Base-by-base conservation (phyloP, 1,140 invertebrate species). In the Camponotus floridanus region DNA sequence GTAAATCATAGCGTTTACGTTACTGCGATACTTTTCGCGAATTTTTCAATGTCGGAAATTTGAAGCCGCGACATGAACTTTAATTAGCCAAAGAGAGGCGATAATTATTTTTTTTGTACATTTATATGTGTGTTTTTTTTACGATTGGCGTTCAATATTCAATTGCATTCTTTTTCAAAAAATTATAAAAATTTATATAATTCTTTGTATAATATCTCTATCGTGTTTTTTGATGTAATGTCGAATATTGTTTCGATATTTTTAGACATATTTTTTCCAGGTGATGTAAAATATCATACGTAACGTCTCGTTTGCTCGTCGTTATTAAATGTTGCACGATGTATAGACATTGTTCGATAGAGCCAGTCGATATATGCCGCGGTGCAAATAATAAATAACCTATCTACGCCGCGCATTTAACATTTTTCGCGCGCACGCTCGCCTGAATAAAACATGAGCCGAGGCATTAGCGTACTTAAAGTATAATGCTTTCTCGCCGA, bases 401-500 rank as follows among this genome's bases (percentile, higher is more conserved):
- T 74, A 83, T 83, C 79, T 42, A 57, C 79, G 79, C 39, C 64
- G 79, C 79, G 68, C 79, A 83, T 83, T 83, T 74, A 74, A 83
- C 79, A 83, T 83, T 83, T 83, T 83, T 83, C 68, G 79, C 79
- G 42, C 13, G 39, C 68, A n/a, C 26, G 79, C 79, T 36, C 79
- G 18, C 26, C 68, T 83, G 79, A 83, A 83, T 83, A 83, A 83
- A 83, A 83, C 79, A 83, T 83, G 79, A 83, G 31, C 68, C 68
- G 26, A 26, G 39, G 79, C 79, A 83, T 83, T 83, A 83, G 79
- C 68, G 79, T 83, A 83, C 79, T 83, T 83, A 83, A 71, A 83
- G 68, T 83, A 83, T 83, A 83, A 83, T 83, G 79, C 79, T 73
- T 83, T 83, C 79, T 83, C 79, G 79, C 79, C 79, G 68, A 61